Evolutionary conservation across 2,888 invertebrate species (phyloP), one percentile per base, ranked within the genome.

Genomic region (Dryobotodes eremita): DNA sequence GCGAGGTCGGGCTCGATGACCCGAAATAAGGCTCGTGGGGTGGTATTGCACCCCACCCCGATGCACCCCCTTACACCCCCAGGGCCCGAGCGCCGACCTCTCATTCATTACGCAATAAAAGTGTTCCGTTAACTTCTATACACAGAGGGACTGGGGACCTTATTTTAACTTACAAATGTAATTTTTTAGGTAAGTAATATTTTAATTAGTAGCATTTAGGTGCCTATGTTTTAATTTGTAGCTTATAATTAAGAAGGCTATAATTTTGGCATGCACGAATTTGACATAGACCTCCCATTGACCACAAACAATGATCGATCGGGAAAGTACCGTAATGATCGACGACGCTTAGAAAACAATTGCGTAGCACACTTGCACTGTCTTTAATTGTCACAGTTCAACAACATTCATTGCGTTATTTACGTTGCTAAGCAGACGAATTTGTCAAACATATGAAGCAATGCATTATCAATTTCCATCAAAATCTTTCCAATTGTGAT

Each of bases 101-200:
- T 94, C 96, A 95, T 95, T 96, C 96, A 96, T 96, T 96, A 96
- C 96, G 96, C 96, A 96, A 96, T 96, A 96, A 96, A 96, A 96
- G 94, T 94, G 93, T 95, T 92, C 93, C 92, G 91, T 92, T 93
- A 92, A 92, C 92, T 91, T 92, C 90, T 91, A 92, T 90, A 90
- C 90, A 91, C 88, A 90, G 87, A 88, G 76, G 75, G 83, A 87
- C 83, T 75, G 59, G 70, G 82, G 80, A 88, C 82, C 84, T 84
- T 86, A 85, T 84, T 86, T 83, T 74, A 79, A 82, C 70, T 85
- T 62, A 79, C 70, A 71, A 82, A 80, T 75, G 68, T 74, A 20
- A 1, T n/a, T 79, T 79, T 85, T 80, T 79, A 71, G 23, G 2
- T 62, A 53, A 46, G n/a, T 68, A 3, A 42, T 73, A 64, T 61